Conservation (phyloP, 1,140 invertebrate species). For the Coboldia fuscipes region DNA sequence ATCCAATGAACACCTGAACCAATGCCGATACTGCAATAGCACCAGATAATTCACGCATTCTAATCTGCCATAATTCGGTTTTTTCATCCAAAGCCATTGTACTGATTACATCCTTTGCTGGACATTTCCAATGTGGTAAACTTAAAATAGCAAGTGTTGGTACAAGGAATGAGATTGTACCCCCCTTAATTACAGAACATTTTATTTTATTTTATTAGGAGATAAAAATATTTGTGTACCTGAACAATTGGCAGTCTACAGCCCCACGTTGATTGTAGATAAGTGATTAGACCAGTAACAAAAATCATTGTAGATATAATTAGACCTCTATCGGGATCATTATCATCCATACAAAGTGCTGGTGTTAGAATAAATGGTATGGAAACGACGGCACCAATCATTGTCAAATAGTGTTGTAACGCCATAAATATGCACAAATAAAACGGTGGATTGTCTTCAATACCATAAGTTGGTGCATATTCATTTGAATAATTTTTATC, state of each 20-base stretch:
- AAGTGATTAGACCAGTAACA: conserved; percentile 63
- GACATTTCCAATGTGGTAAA: conserved; percentile 59
- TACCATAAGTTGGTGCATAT: conserved; percentile 53
- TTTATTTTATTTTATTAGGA: conserved; percentile 1
- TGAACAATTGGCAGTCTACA: conserved; percentile 37
- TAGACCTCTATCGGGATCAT: conserved; percentile 53
- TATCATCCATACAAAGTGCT: conserved; percentile 57
- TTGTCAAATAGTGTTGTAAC: conserved; percentile 71
- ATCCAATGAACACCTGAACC: conserved; percentile 52
- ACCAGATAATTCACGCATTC: conserved; percentile 67
- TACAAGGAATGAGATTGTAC: conserved; percentile 67
- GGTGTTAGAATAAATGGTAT: conserved; percentile 67
- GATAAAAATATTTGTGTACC: conserved; percentile 19
- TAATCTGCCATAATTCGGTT: conserved; percentile 44
- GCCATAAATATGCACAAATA: conserved; percentile 65
- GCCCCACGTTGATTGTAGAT: conserved; percentile 60
- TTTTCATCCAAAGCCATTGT: conserved; percentile 32
- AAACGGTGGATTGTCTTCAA: conserved; percentile 66
- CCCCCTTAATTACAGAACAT: conserved; percentile 30
- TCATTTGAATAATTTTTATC: too few species aligned
- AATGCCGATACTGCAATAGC: conserved; percentile 65
- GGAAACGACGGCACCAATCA: conserved; percentile 69
- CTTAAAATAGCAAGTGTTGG: conserved; percentile 65
- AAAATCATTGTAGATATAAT: conserved; percentile 80
- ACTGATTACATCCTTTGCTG: conserved; percentile 25